Conservation (phyloP, 2,888 invertebrate genomes). For the Hypselothyrea guttata region DNA sequence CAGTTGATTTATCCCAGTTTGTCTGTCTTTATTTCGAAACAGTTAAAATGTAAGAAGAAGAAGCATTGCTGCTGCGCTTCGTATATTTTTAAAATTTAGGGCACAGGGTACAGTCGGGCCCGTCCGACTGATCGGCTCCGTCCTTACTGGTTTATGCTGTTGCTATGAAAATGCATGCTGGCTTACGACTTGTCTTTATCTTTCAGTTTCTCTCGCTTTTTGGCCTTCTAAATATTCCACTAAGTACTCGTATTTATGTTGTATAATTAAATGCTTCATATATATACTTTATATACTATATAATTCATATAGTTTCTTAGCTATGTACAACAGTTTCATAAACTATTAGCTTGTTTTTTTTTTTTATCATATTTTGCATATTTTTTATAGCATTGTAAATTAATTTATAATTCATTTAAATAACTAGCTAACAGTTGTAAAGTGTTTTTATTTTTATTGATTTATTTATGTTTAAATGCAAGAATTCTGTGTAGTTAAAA, state of each 20-base stretch:
- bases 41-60: no score
- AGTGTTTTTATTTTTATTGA: constrained; percentile 32
- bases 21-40: no score
- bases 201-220: constrained; percentile 36
- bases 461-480: no score
- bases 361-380: constrained; percentile 21
- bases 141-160: constrained; percentile 22
- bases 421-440: constrained; percentile 74
- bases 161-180: constrained; percentile 72
- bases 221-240: constrained; percentile 34
- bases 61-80: no score
- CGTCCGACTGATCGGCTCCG: no score
- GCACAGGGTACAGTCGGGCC: no score
- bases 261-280: constrained; percentile 39
- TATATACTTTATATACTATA: constrained; percentile 28
- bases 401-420: constrained; percentile 64
- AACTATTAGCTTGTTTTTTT: constrained; percentile 57
- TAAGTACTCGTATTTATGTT: constrained; percentile 30
- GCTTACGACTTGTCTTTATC: constrained; percentile 58
- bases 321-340: constrained; percentile 75
- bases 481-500: constrained; percentile 39
- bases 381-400: constrained; percentile 41
- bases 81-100: no score
- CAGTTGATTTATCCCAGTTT: no score
- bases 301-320: constrained; percentile 35